Base-by-base conservation (phyloP, 2,888 invertebrate species). In the Drosophila macrothrix region DNA sequence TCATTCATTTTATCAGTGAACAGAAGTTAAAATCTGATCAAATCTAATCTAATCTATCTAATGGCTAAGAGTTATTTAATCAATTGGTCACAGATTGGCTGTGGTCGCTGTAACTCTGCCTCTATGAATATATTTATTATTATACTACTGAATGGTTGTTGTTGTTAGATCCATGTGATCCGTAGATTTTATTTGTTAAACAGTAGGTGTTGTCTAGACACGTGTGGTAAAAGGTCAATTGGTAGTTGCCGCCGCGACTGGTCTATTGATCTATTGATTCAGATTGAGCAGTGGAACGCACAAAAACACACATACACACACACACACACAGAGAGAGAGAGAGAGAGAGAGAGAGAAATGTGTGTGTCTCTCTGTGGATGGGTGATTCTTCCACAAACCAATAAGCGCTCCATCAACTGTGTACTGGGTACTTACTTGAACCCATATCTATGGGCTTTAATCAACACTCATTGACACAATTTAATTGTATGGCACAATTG, bases 381-480 rank as follows among this genome's bases (percentile, higher is more conserved):
- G 22, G 55, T 19, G 54, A 59, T 60, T 61, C 46, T 29, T 46
- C 22, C 43, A 52, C 22, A 52, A 43, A 16, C 33, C 69, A 46
- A 78, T 75, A 60, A 60, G 62, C 62, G 25, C 12, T 50, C 65
- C 49, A 75, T 78, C 71, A 75, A 75, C 67, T 55, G 53, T 49
- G 63, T 61, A 55, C 46, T 10, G 35, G 50, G 4, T 16, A 25
- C 22, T 50, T n/a, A 2, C 22, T 53, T 28, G 52, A 12, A 53
- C 25, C 43, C 52, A 55, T 81, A 84, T 84, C 84, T 58, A 71
- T 79, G 67, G 68, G 58, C 71, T 53, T 83, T 84, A 86, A 85
- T 84, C 81, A 85, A 86, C 81, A 66, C 73, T 81, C 84, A 84
- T 84, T 84, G 86, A 86, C 86, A 86, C 84, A 84, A 84, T 86